Percentiles rank a stretch among this genome's conserved stretches.
Evolutionary conservation across 2,888 invertebrate species (phyloP).

Genomic region (Leucozona laternaria): DNA sequence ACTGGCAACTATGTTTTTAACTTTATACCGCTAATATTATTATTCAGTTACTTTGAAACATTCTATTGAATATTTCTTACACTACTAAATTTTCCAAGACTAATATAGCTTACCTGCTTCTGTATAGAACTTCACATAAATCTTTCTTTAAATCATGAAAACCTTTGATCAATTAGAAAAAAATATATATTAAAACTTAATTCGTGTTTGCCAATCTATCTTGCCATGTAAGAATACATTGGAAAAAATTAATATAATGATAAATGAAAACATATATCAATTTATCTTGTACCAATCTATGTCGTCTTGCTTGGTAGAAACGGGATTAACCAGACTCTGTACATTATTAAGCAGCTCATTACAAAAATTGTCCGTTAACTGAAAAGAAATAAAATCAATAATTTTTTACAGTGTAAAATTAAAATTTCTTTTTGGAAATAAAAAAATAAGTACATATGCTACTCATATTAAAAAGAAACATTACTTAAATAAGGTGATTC

Average conservation of each 20-base stretch:
- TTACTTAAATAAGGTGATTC: too few relatives aligned
- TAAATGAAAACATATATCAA: conserved; percentile 76
- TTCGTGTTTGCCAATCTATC: conserved; percentile 64
- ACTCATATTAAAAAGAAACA: too few relatives aligned
- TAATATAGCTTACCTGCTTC: background rate
- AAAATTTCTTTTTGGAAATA: background rate
- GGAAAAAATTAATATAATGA: conserved; percentile 60
- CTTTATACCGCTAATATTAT: too few relatives aligned
- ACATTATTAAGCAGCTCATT: conserved; percentile 95
- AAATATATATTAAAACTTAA: conserved; percentile 41
- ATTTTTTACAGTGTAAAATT: background rate
- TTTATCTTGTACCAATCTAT: conserved; percentile 84
- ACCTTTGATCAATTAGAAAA: conserved; percentile 11
- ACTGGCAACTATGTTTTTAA: too few relatives aligned
- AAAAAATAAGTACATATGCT: too few relatives aligned
- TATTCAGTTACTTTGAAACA: too few relatives aligned
- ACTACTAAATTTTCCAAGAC: too few relatives aligned
- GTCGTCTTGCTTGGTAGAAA: conserved; percentile 89
- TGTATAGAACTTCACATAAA: background rate
- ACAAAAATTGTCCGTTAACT: conserved; percentile 93
- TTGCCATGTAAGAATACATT: conserved; percentile 63
- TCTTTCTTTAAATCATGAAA: background rate
- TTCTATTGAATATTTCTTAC: too few relatives aligned
- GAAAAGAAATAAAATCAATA: conserved; percentile 80
- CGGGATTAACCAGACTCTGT: conserved; percentile 94